phyloP scores from a whole-genome alignment of 2,888 invertebrate species.

The Ypsolopha sequella region DNA sequence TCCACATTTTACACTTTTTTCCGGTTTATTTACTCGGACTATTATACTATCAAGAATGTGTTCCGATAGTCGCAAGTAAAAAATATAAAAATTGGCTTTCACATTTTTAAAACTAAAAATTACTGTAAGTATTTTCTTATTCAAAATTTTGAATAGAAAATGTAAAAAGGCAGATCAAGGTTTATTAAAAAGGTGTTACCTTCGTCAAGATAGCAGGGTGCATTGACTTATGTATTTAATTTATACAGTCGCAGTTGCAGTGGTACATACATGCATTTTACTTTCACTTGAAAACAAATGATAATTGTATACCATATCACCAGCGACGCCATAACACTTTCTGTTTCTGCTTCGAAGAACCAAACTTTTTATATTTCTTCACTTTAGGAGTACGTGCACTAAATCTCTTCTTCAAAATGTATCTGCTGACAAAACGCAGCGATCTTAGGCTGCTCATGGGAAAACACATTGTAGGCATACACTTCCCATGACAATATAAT shows the following conservation, averaged over 20 bases:
- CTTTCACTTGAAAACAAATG: not conserved
- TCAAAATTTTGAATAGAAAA: no score
- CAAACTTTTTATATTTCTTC: conserved; percentile 46
- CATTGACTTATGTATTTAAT: not conserved
- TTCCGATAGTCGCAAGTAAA: no score
- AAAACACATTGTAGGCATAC: conserved; percentile 42
- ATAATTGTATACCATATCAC: conserved; percentile 28
- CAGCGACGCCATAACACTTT: conserved; percentile 43
- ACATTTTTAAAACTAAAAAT: no score
- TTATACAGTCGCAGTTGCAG: not conserved
- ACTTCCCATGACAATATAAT: not conserved
- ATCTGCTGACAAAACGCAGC: conserved; percentile 30
- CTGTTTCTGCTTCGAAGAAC: conserved; percentile 8
- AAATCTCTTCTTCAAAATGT: conserved; percentile 28
- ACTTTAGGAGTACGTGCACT: conserved; percentile 17
- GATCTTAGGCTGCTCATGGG: conserved; percentile 26
- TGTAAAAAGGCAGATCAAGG: not conserved
- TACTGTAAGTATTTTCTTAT: no score
- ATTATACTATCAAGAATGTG: no score
- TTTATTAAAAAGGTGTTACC: not conserved
- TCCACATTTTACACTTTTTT: no score
- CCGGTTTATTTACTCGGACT: no score
- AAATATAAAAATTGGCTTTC: no score
- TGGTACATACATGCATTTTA: no score
- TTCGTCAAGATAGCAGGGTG: not conserved